Conservation (phyloP, 2,113 vertebrate genomes). For the Calyptommatus sinebrachiatus region DNA sequence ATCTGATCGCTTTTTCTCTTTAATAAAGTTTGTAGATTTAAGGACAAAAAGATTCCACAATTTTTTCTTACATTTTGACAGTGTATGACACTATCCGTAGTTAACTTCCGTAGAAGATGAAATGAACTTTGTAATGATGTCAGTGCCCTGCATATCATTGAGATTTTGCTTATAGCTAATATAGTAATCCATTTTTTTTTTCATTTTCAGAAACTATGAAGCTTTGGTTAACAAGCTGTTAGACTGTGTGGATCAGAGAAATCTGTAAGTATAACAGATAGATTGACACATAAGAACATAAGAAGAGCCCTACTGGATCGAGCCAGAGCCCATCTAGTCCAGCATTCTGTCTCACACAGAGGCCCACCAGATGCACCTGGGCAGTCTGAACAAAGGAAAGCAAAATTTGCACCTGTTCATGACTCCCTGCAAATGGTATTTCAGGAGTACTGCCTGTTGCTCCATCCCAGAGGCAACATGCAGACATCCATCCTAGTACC, state of each 20-base stretch:
- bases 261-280: slow-evolving; percentile 80
- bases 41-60: neutral
- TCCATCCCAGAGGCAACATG: too few species aligned
- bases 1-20: too few species aligned
- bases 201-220: slow-evolving; percentile 84
- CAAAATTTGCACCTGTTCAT: too few species aligned
- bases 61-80: neutral
- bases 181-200: neutral
- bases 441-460: too few species aligned
- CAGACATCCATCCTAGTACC: too few species aligned
- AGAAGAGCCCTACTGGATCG: too few species aligned
- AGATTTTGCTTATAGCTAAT: neutral
- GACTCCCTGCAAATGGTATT: too few species aligned
- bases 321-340: too few species aligned
- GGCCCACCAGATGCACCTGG: too few species aligned
- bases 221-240: slow-evolving; percentile 84
- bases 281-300: neutral
- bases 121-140: neutral
- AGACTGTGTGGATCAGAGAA: slow-evolving; percentile 85
- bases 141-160: neutral
- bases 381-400: too few species aligned
- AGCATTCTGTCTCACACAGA: too few species aligned
- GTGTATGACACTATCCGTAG: neutral
- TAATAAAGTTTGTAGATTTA: neutral
- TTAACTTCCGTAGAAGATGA: neutral